These are phyloP conservation scores for Chloroclystis v-ata DNA, from an alignment of 2,888 invertebrate genomes.

Conservation along the genomic window DNA sequence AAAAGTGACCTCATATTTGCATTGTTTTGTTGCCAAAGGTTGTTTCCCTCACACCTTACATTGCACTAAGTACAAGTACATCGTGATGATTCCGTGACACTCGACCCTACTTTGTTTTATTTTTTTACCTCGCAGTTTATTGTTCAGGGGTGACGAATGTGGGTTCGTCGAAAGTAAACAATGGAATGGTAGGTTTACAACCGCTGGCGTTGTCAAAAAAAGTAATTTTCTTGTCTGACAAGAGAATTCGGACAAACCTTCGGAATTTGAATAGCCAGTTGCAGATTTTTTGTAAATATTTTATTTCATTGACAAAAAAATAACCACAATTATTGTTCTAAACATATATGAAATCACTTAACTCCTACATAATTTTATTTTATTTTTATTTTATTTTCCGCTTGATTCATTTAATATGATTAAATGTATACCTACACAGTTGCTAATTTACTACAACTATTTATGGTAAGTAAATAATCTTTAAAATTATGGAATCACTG, in stretches of 20 bases:
- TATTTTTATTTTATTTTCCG: too few relatives aligned
- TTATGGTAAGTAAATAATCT: too few relatives aligned
- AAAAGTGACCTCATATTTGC: too few relatives aligned
- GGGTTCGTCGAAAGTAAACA: slow-evolving; percentile 25
- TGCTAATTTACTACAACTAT: too few relatives aligned
- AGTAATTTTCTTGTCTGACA: slow-evolving; percentile 12
- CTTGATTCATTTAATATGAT: too few relatives aligned
- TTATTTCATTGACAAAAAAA: too few relatives aligned
- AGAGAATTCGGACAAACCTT: too few relatives aligned
- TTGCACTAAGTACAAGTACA: slow-evolving; percentile 44
- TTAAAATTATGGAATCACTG: too few relatives aligned
- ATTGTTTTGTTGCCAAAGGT: slow-evolving; percentile 19
- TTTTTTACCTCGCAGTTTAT: slow-evolving; percentile 51
- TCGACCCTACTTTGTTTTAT: slow-evolving; percentile 55
- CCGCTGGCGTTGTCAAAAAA: slow-evolving; percentile 8
- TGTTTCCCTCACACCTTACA: slow-evolving; percentile 29
- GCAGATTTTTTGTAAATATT: not conserved
- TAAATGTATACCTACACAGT: too few relatives aligned
- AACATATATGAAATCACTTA: too few relatives aligned
- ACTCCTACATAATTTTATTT: too few relatives aligned
- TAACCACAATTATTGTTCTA: too few relatives aligned
- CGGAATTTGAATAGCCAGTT: slow-evolving; percentile 1
- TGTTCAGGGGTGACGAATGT: slow-evolving; percentile 45
- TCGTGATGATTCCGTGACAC: slow-evolving; percentile 47
- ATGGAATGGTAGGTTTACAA: slow-evolving; percentile 27